Evolutionary conservation across 2,797 vertebrate species (phyloP).

Genomic region (Denticeps clupeoides): DNA sequence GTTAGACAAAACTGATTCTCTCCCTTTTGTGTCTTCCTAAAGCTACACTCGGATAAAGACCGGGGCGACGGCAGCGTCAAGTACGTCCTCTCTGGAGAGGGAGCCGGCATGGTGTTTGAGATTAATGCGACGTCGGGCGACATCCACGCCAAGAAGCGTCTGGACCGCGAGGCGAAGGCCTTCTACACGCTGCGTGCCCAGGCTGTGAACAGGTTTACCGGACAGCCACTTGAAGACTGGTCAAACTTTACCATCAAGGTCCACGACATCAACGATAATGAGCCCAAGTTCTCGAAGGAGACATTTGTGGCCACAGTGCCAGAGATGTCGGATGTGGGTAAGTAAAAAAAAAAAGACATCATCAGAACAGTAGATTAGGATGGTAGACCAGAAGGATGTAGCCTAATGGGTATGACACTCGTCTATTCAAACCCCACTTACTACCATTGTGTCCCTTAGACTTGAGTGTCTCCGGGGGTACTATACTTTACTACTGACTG

Average conservation of each 20-base stretch:
- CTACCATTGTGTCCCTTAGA: no score
- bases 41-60: slow-evolving; percentile 97
- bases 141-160: slow-evolving; percentile 87
- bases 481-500: no score
- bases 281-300: slow-evolving; percentile 83
- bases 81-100: slow-evolving; percentile 89
- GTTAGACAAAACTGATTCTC: no score
- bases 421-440: no score
- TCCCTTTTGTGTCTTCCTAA: slow-evolving; percentile 11
- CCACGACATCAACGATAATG: slow-evolving; percentile 96
- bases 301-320: slow-evolving; percentile 80
- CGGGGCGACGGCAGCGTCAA: slow-evolving; percentile 86
- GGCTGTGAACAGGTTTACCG: slow-evolving; percentile 81
- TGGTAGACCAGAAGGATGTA: no score
- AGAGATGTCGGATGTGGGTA: slow-evolving; percentile 94
- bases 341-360: no score
- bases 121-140: slow-evolving; percentile 97
- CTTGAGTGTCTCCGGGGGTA: no score
- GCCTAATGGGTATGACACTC: no score
- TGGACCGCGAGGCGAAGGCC: slow-evolving; percentile 93
- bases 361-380: no score
- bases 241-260: slow-evolving; percentile 98
- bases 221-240: slow-evolving; percentile 82
- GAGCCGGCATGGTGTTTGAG: slow-evolving; percentile 83
- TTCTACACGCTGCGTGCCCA: slow-evolving; percentile 84